Evolutionary conservation across 2,797 vertebrate genomes (phyloP).

Genomic region (Xenopus petersii): DNA sequence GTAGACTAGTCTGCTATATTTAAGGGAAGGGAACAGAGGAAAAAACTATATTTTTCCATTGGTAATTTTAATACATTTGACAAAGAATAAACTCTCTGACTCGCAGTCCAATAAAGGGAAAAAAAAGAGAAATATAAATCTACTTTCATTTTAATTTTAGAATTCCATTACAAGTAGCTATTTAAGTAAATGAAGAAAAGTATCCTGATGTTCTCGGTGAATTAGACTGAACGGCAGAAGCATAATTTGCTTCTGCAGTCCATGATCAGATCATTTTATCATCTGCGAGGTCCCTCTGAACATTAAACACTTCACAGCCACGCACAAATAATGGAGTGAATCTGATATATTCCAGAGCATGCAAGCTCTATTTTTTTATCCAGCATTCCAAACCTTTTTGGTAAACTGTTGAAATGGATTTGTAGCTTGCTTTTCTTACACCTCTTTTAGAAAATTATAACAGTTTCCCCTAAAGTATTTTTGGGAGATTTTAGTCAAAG

Average conservation of each 20-base stretch:
- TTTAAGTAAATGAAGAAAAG: no score
- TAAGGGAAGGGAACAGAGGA: no score
- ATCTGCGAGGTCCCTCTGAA: neutral
- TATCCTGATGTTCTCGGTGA: neutral
- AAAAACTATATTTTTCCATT: no score
- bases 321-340: conserved; percentile 7
- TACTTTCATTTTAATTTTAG: no score
- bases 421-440: conserved; percentile 14
- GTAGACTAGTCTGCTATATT: no score
- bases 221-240: neutral
- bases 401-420: conserved; percentile 28
- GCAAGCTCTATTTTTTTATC: neutral
- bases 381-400: conserved; percentile 22
- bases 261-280: conserved; percentile 11
- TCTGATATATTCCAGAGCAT: conserved; percentile 23
- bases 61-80: no score
- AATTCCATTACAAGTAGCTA: no score
- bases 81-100: no score
- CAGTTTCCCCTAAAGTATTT: conserved; percentile 16
- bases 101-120: no score
- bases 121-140: no score
- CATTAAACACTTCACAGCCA: conserved; percentile 16
- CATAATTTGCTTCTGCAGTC: neutral
- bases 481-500: conserved; percentile 20
- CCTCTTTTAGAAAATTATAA: conserved; percentile 3